Percentiles rank a stretch among this genome's conserved stretches.
Evolutionary conservation across 2,797 vertebrate species (phyloP).

Genomic region (Falco concolor): DNA sequence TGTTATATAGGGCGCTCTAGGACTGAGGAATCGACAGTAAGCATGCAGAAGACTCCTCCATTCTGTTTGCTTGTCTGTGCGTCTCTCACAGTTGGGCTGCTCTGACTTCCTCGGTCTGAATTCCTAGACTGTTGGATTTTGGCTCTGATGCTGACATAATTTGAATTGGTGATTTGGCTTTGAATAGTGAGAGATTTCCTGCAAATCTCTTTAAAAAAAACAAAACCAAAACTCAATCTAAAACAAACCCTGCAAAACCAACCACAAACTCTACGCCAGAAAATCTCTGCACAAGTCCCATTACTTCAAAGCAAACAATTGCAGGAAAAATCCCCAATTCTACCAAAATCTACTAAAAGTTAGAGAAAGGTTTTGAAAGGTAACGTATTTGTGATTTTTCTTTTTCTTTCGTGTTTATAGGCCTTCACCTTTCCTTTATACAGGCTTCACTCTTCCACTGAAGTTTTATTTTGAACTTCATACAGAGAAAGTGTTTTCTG

Average conservation of each 20-base stretch:
- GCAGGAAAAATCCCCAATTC: background rate
- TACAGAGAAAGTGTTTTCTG: background rate
- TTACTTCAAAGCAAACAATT: background rate
- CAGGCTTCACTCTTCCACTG: background rate
- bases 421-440: background rate
- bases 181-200: background rate
- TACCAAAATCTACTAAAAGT: background rate
- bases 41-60: accelerated
- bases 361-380: background rate
- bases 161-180: background rate
- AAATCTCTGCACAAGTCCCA: accelerated
- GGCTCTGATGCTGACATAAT: background rate
- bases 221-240: background rate
- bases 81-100: background rate
- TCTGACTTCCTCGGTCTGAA: background rate
- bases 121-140: background rate
- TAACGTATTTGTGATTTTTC: background rate
- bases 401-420: background rate
- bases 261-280: background rate
- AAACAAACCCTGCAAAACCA: background rate
- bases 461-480: background rate
- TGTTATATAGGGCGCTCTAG: background rate
- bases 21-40: background rate
- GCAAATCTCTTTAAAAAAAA: background rate
- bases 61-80: background rate